Conservation (phyloP, 92 coral and sea anemone species). For the Scolanthus callimorphus region DNA sequence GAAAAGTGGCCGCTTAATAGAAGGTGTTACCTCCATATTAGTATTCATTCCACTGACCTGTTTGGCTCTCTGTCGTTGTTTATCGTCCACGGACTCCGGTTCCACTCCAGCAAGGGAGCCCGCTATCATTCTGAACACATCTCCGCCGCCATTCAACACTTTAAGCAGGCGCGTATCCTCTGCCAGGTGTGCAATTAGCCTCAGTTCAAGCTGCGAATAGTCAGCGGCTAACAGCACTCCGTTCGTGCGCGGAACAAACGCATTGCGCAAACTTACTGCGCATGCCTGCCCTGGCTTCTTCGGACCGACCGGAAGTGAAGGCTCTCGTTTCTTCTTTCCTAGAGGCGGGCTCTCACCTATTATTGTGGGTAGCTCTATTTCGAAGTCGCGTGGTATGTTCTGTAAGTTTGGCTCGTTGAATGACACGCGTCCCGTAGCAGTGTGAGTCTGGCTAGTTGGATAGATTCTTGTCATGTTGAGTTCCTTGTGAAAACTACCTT, state of each 20-base stretch:
- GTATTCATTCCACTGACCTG: slow-evolving; percentile 41
- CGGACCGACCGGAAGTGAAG: slow-evolving; percentile 16
- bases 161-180: slow-evolving; percentile 75
- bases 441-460: slow-evolving; percentile 76
- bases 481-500: slow-evolving; percentile 46
- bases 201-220: slow-evolving; percentile 95
- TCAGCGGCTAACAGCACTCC: slow-evolving; percentile 94
- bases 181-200: slow-evolving; percentile 95
- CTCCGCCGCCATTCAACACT: slow-evolving; percentile 86
- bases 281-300: slow-evolving; percentile 39
- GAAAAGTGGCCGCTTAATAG: too few species aligned
- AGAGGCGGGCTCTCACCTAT: slow-evolving; percentile 86
- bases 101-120: slow-evolving; percentile 77
- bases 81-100: slow-evolving; percentile 60
- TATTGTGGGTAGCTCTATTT: slow-evolving; percentile 76
- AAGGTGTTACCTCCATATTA: too few species aligned
- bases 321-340: slow-evolving; percentile 26
- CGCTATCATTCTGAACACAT: slow-evolving; percentile 96
- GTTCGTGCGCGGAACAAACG: slow-evolving; percentile 76
- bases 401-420: slow-evolving; percentile 96
- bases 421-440: slow-evolving; percentile 94
- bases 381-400: slow-evolving; percentile 93
- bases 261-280: slow-evolving; percentile 97
- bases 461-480: slow-evolving; percentile 82
- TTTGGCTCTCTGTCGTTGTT: slow-evolving; percentile 94